Evolutionary conservation across 2,888 invertebrate genomes (phyloP), one percentile per base, ranked within the genome.

Genomic region (Yponomeuta cagnagella): DNA sequence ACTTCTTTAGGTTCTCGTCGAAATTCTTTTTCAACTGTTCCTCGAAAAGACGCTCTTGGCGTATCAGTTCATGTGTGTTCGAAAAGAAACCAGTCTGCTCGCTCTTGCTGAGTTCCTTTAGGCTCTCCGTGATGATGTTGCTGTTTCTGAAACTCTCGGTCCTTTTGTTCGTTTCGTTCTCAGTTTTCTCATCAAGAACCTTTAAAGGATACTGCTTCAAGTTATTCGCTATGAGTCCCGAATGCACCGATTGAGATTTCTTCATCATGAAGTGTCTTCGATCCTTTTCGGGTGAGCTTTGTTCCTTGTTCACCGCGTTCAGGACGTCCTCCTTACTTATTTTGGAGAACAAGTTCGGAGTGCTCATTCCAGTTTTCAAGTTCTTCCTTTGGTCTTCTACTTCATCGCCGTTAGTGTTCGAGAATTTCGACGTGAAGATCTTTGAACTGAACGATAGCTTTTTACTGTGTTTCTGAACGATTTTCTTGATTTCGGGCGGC

Each of bases 401-500:
- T 2, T 90, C 89, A 6, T 88, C 87, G 23, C 87, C 86, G 2
- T 90, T 89, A 43, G 80, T 84, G 0, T 80, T 75, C 0, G 84
- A 76, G 79, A 87, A 89, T 77, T 91, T 92, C 0, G 82, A 79
- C 8, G 88, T 82, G 78, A 91, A 87, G 37, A 90, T 86, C 76
- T 90, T 93, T 2, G 85, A 95, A 79, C 84, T 79, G 74, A 92
- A 92, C 0, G 90, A 83, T 5, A 83, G 37, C 48, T 83, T 86
- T 72, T 90, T 92, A 74, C 77, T 80, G 78, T 91, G 85, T n/a
- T 94, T 95, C 48, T 95, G 94, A 0, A 96, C 90, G 67, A 97
- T 95, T 74, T 96, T 93, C 70, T 96, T 93, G 5, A 97, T 94
- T 73, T 97, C 97, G 0, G 93, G 89, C 0, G 97, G 96, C 69